These are phyloP conservation scores for Fulica atra DNA, from an alignment of 2,113 vertebrate genomes.

Conservation along the genomic window DNA sequence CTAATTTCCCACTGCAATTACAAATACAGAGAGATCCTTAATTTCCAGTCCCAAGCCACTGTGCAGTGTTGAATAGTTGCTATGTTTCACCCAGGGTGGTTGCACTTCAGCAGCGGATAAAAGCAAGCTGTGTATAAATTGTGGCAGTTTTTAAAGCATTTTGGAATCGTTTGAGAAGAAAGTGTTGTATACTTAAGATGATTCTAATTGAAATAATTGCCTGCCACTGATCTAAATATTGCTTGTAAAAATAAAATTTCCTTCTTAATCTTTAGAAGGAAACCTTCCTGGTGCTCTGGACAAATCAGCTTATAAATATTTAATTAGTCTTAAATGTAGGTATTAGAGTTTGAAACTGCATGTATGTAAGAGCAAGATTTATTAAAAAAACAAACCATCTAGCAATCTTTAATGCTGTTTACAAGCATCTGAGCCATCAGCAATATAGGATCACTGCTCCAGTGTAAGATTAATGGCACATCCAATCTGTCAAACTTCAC, in stretches of 20 bases:
- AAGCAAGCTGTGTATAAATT: neutral
- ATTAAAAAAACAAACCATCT: neutral
- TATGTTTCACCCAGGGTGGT: conserved; percentile 13
- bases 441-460: neutral
- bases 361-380: neutral
- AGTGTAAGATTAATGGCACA: conserved; percentile 15
- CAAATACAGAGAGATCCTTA: conserved; percentile 43
- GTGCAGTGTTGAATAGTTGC: neutral
- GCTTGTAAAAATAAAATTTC: neutral
- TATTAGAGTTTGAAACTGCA: neutral
- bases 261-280: neutral
- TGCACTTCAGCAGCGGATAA: conserved; percentile 4
- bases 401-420: neutral
- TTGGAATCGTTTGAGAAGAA: neutral
- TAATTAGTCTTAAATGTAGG: neutral
- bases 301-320: neutral
- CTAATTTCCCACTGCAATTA: conserved; percentile 69
- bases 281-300: neutral
- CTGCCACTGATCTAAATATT: neutral
- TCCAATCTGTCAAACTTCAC: conserved; percentile 15
- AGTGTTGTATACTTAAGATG: neutral
- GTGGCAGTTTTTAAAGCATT: conserved; percentile 10
- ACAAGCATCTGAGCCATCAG: neutral
- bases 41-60: conserved; percentile 49
- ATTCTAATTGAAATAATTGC: conserved; percentile 3